Percentiles rank a stretch among this genome's conserved stretches.
Evolutionary conservation across 2,113 vertebrate genomes (phyloP).

Genomic region (Stercorarius parasiticus): DNA sequence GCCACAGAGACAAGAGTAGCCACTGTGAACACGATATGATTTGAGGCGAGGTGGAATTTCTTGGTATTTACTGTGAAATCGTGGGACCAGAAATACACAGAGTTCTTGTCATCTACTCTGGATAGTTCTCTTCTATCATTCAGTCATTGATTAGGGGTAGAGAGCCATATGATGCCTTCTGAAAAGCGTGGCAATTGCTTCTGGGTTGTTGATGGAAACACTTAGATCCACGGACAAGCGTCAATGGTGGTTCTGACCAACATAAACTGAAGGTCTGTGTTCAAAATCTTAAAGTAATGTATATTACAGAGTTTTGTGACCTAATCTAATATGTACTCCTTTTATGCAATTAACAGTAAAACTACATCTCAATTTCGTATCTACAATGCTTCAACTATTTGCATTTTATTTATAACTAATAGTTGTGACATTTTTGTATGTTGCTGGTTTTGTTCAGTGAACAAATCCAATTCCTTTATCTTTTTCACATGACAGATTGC

Average conservation of each 20-base stretch:
- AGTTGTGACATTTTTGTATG: neutral
- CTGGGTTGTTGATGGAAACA: neutral
- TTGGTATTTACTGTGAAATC: neutral
- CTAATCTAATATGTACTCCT: neutral
- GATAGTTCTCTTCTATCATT: neutral
- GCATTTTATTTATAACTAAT: neutral
- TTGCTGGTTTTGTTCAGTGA: neutral
- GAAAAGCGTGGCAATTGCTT: neutral
- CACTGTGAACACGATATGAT: neutral
- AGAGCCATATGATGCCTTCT: neutral
- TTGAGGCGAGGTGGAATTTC: neutral
- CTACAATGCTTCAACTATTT: neutral
- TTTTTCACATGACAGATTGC: slow-evolving; percentile 68
- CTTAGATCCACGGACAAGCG: neutral
- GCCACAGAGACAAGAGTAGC: neutral
- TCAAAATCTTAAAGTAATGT: neutral
- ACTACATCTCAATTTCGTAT: neutral
- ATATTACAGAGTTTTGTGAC: neutral
- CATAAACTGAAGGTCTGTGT: neutral
- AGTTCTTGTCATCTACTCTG: neutral
- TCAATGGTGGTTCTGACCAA: neutral
- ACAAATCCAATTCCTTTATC: slow-evolving; percentile 16
- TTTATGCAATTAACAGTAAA: neutral
- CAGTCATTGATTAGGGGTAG: neutral
- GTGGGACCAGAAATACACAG: neutral